These are phyloP conservation scores for Stigmatopora nigra DNA, from an alignment of 2,113 vertebrate genomes.

Conservation along the genomic window DNA sequence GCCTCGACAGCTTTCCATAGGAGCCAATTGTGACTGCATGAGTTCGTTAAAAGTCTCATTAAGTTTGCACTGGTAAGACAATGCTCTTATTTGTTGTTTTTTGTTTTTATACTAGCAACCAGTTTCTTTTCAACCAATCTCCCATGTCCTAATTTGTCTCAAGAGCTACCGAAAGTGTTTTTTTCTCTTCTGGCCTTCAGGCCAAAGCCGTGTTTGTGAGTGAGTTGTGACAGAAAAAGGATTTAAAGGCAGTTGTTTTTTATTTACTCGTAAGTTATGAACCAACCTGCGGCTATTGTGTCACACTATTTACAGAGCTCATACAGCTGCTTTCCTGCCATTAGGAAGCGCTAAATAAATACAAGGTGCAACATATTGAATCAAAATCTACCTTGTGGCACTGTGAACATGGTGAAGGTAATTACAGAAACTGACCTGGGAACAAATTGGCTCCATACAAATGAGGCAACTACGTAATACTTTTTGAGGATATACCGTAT, in stretches of 20 bases:
- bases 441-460: background rate
- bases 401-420: background rate
- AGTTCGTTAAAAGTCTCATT: too few relatives aligned
- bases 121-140: background rate
- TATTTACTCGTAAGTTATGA: background rate
- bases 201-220: background rate
- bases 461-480: background rate
- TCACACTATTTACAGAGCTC: background rate
- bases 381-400: background rate
- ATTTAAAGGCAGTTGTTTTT: conserved; percentile 1
- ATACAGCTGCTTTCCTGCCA: background rate
- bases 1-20: background rate
- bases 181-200: background rate
- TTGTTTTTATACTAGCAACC: background rate
- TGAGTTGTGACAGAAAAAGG: background rate
- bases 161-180: background rate
- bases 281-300: background rate
- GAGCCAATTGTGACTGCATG: background rate
- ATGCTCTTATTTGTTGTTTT: background rate
- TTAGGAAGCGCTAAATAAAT: background rate
- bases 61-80: background rate
- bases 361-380: background rate
- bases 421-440: background rate
- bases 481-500: background rate
- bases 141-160: background rate